phyloP scores from a whole-genome alignment of 2,113 vertebrate genomes.

The Chinchilla lanigera region DNA sequence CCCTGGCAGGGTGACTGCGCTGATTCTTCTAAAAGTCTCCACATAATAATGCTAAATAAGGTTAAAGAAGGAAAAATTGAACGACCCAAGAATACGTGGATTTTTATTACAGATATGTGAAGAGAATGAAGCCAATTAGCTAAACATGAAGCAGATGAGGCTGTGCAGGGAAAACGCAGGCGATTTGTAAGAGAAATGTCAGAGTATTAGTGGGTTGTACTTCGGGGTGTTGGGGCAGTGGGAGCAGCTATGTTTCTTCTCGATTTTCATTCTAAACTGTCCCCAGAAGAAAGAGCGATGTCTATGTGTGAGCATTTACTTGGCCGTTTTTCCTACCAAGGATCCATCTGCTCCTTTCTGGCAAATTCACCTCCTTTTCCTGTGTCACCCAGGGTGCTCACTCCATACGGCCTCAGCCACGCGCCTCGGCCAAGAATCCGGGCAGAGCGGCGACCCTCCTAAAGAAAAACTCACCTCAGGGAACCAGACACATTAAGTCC shows the following conservation, averaged over 20 bases:
- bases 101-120: not conserved
- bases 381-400: not conserved
- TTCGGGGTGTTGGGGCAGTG: not conserved
- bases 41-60: slow-evolving; percentile 39
- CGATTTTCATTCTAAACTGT: not conserved
- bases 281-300: not conserved
- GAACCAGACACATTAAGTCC: not conserved
- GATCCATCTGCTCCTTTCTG: not conserved
- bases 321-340: not conserved
- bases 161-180: not conserved
- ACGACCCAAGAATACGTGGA: not conserved
- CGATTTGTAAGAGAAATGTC: not conserved
- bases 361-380: not conserved
- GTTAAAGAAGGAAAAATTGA: slow-evolving; percentile 35
- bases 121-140: not conserved
- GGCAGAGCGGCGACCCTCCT: not conserved
- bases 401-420: not conserved
- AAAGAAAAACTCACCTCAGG: not conserved
- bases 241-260: not conserved
- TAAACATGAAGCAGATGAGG: slow-evolving; percentile 30
- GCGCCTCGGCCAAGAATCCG: not conserved
- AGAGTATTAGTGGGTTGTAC: not conserved
- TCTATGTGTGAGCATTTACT: not conserved
- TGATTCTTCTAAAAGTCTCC: not conserved
- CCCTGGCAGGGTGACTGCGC: no score